Conservation (phyloP, 2,113 vertebrate species). For the Engraulis encrasicolus region DNA sequence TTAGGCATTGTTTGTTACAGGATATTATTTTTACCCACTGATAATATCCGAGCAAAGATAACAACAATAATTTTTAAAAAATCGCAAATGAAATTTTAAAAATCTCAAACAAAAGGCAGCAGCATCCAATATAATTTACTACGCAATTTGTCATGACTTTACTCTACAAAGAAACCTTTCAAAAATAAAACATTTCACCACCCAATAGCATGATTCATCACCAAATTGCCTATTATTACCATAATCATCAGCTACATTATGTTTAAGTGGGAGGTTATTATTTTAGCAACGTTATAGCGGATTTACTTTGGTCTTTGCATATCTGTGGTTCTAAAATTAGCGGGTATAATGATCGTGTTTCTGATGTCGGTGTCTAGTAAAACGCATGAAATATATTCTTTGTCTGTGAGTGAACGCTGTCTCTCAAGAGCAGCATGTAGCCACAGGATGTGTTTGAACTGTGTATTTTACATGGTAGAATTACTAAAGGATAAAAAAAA, state of each 20-base stretch:
- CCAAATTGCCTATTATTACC: conserved; percentile 6
- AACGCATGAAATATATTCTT: not conserved
- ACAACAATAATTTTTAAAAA: too few relatives aligned
- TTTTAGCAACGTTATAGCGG: not conserved
- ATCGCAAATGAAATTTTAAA: not conserved
- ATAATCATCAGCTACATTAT: not conserved
- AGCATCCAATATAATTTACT: not conserved
- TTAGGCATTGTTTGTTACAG: too few relatives aligned
- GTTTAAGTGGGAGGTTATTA: not conserved
- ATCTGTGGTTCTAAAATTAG: not conserved
- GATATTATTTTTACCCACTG: too few relatives aligned
- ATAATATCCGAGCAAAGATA: too few relatives aligned
- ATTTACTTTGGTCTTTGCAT: conserved; percentile 9
- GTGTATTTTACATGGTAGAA: not conserved
- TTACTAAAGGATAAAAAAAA: too few relatives aligned
- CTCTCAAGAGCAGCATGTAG: not conserved
- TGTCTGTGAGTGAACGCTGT: not conserved
- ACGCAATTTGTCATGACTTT: not conserved
- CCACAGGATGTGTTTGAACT: not conserved
- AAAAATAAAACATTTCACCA: not conserved
- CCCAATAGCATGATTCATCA: not conserved
- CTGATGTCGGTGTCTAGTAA: not conserved
- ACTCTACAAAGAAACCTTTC: not conserved
- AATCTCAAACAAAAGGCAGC: not conserved
- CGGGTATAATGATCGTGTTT: not conserved